Conservation (phyloP, 1,140 invertebrate genomes). For the Cyrtorhinus lividipennis region DNA sequence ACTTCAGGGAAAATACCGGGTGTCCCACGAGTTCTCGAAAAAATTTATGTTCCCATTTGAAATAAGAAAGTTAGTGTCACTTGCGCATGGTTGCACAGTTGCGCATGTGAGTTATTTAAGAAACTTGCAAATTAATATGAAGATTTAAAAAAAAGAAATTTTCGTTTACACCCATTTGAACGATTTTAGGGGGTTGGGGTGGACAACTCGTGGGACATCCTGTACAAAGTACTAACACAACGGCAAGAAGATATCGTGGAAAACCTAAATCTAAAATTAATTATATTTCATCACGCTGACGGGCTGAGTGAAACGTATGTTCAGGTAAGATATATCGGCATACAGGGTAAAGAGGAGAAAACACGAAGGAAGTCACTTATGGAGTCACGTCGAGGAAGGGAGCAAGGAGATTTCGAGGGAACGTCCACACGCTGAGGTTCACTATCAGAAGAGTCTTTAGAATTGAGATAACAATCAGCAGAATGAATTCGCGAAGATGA, state of each 20-base stretch:
- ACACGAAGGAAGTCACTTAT: not conserved
- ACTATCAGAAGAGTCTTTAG: no score
- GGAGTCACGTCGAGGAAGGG: not conserved
- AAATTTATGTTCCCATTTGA: not conserved
- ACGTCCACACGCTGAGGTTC: not conserved
- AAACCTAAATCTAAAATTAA: not conserved
- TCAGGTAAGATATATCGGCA: not conserved
- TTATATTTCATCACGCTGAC: not conserved
- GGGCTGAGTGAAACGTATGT: not conserved
- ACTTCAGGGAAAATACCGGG: no score
- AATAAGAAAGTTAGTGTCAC: no score
- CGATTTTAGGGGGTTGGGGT: not conserved
- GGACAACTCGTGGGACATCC: no score
- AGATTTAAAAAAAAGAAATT: not conserved
- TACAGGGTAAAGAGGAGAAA: not conserved
- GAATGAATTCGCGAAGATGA: no score
- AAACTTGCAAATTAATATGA: not conserved
- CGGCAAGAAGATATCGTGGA: no score
- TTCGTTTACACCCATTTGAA: no score
- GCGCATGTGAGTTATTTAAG: not conserved
- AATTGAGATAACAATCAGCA: no score
- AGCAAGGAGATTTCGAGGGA: not conserved
- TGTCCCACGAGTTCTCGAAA: not conserved
- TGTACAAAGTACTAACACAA: no score
- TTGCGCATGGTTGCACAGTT: no score